These are phyloP conservation scores for Griposia aprilina DNA, from an alignment of 2,888 invertebrate species.

Conservation along the genomic window DNA sequence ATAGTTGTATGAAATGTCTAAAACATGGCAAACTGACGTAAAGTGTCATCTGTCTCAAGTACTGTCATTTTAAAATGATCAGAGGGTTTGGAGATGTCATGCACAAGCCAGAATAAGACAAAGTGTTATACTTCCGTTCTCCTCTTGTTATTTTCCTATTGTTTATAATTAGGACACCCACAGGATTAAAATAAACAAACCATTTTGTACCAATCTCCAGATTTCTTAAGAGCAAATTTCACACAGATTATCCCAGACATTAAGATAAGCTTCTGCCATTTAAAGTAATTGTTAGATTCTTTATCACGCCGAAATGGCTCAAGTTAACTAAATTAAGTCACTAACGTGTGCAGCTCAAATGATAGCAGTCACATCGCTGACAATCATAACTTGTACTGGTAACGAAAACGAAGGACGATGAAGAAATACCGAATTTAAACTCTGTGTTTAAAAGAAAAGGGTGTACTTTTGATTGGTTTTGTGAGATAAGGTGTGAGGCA, in stretches of 20 bases:
- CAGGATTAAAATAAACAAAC: slow-evolving; percentile 4
- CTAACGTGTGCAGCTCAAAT: slow-evolving; percentile 40
- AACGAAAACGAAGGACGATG: slow-evolving; percentile 65
- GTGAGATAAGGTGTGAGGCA: slow-evolving; percentile 81
- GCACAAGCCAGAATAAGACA: background rate
- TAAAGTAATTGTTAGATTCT: slow-evolving; percentile 40
- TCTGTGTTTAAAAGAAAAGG: slow-evolving; percentile 59
- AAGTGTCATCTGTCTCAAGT: background rate
- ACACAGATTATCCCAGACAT: slow-evolving; percentile 6
- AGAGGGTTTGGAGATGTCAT: background rate
- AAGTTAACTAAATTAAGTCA: slow-evolving; percentile 44
- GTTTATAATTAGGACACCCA: background rate
- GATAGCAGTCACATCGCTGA: slow-evolving; percentile 62
- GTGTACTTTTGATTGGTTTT: slow-evolving; percentile 68
- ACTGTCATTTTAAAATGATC: background rate
- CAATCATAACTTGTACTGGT: slow-evolving; percentile 75
- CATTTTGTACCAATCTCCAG: background rate
- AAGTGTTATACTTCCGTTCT: background rate
- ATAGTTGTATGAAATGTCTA: background rate
- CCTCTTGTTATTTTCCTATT: background rate
- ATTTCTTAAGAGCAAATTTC: background rate
- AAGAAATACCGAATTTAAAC: slow-evolving; percentile 52
- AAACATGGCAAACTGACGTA: background rate
- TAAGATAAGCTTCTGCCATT: slow-evolving; percentile 26
- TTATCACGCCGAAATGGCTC: slow-evolving; percentile 26